Base-by-base conservation (phyloP, 2,113 vertebrate genomes). In the Tringa solitaria region DNA sequence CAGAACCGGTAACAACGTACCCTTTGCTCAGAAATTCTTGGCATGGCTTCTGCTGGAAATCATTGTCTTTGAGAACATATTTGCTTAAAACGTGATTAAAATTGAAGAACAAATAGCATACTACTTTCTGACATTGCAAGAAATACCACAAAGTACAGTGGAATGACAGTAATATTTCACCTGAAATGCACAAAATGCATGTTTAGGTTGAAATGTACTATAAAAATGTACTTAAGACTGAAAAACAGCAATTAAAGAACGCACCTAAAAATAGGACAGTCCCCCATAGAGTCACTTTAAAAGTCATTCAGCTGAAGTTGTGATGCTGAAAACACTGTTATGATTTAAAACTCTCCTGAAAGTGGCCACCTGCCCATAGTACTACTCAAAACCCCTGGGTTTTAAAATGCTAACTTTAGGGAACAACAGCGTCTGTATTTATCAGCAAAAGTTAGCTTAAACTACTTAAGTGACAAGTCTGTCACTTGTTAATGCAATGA, bases 181-280 rank as follows among this genome's bases (percentile, higher is more conserved):
- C 37, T 69, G 80, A 86, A 90, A 79, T 28, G 59, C 61, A 89
- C 14, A 68, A 46, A 80, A 48, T 82, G 37, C 78, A 70, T 1
- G 12, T 67, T 90, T 35, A 65, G 53, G 12, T 61, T 87, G 68
- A 84, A 87, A 77, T 15, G 77, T 17, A 21, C n/a, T 56, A 80
- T 39, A 68, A 79, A 95, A 88, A 51, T 5, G 15, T 51, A 67
- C 33, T 9, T 23, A 63, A 61, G 46, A 56, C 74, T 35, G 41
- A 73, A 83, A 86, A 88, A 32, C 6, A 69, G 56, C 37, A 87
- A 72, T 93, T 91, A 90, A 85, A 90, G 48, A 80, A 88, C 37
- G 28, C 59, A 60, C 35, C 79, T 72, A 48, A 83, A 88, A 85
- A 64, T 4, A 64, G 33, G 54, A 50, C 61, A 76, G 48, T 10